phyloP scores from a whole-genome alignment of 2,888 invertebrate species.

The Xanthorhoe designata region DNA sequence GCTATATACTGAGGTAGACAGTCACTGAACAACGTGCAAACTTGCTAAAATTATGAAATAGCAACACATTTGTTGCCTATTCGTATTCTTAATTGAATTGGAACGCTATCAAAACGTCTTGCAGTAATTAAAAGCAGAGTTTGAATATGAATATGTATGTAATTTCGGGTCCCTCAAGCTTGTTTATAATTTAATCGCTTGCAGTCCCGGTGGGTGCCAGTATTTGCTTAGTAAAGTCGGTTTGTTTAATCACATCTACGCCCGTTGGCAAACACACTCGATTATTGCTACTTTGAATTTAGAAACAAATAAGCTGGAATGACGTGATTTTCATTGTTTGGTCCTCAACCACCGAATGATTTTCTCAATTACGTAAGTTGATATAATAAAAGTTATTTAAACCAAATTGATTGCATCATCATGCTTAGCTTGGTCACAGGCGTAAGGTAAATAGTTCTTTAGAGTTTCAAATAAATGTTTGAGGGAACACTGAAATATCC shows the following conservation, averaged over 20 bases:
- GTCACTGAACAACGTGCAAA: neutral
- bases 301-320: constrained; percentile 16
- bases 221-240: constrained; percentile 63
- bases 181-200: constrained; percentile 61
- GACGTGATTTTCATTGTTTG: neutral
- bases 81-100: constrained; percentile 26
- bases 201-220: constrained; percentile 53
- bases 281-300: constrained; percentile 45
- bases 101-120: constrained; percentile 42
- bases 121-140: constrained; percentile 40
- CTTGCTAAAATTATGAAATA: neutral
- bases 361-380: too few relatives aligned
- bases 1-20: neutral
- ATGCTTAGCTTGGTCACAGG: too few relatives aligned
- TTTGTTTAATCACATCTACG: constrained; percentile 50
- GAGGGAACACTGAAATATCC: too few relatives aligned
- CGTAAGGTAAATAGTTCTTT: too few relatives aligned
- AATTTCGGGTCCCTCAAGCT: constrained; percentile 51
- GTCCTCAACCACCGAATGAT: neutral
- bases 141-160: constrained; percentile 64
- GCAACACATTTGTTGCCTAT: constrained; percentile 9
- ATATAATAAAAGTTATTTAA: too few relatives aligned
- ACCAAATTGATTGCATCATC: too few relatives aligned
- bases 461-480: too few relatives aligned
- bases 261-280: constrained; percentile 47